These are phyloP conservation scores for Vulpes lagopus DNA, from an alignment of 2,113 vertebrate species.

Conservation along the genomic window DNA sequence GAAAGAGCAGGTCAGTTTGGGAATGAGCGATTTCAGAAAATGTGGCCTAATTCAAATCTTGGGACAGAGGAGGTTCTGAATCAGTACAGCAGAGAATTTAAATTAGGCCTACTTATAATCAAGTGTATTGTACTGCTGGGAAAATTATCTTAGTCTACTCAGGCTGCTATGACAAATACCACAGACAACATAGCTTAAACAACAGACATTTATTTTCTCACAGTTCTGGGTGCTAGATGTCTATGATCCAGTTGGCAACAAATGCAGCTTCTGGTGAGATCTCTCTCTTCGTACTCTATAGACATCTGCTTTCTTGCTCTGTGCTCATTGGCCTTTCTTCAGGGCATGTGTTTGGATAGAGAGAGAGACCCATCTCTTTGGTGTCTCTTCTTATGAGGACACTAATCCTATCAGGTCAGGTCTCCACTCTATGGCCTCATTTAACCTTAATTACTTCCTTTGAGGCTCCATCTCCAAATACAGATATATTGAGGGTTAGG, in stretches of 20 bases:
- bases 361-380: not conserved
- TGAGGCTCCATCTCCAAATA: not conserved
- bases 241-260: not conserved
- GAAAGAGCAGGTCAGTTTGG: not conserved
- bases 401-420: not conserved
- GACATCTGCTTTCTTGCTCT: not conserved
- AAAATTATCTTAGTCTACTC: not conserved
- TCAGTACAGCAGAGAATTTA: not conserved
- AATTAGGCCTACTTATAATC: not conserved
- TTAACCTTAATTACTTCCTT: not conserved
- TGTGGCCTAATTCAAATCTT: not conserved
- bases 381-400: not conserved
- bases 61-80: not conserved
- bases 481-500: not conserved
- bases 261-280: not conserved
- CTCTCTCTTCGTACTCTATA: not conserved
- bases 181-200: not conserved
- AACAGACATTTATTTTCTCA: not conserved
- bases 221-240: not conserved
- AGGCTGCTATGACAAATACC: not conserved
- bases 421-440: not conserved
- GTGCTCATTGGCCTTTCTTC: not conserved
- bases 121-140: not conserved
- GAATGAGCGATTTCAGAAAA: constrained; percentile 30
- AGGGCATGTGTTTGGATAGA: not conserved